phyloP scores from a whole-genome alignment of 2,888 invertebrate species.

The Agrypnus murinus region DNA sequence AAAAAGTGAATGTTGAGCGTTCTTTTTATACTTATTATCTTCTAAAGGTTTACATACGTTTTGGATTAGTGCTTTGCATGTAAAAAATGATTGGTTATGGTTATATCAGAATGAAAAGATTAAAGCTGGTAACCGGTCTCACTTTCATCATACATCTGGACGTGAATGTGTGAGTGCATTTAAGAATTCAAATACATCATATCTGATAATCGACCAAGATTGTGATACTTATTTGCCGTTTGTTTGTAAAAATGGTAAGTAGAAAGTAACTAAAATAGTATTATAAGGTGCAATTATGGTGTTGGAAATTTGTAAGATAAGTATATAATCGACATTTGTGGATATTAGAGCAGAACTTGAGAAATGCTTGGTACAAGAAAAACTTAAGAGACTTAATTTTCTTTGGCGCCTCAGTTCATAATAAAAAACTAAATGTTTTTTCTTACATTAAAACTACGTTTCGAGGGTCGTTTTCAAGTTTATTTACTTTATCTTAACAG shows the following conservation, averaged over 20 bases:
- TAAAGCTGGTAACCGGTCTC: neutral
- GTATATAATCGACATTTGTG: too few relatives aligned
- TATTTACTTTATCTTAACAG: too few relatives aligned
- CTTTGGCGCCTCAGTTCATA: too few relatives aligned
- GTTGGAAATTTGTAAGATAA: too few relatives aligned
- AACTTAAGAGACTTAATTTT: too few relatives aligned
- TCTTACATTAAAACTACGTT: too few relatives aligned
- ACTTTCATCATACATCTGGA: neutral
- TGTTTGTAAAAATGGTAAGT: conserved; percentile 13
- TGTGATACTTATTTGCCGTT: neutral
- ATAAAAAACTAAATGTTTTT: too few relatives aligned
- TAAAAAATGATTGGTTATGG: conserved; percentile 1
- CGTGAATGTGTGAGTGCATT: conserved; percentile 15
- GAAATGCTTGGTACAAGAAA: too few relatives aligned
- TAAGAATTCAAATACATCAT: neutral
- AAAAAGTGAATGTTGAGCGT: neutral
- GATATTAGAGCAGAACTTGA: too few relatives aligned
- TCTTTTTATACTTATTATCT: neutral
- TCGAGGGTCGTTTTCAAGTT: too few relatives aligned
- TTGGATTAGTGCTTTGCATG: neutral
- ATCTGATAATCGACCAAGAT: neutral
- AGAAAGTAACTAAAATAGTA: too few relatives aligned
- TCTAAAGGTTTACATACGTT: conserved; percentile 15
- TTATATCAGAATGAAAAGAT: neutral
- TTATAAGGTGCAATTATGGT: too few relatives aligned